Evolutionary conservation across 2,113 vertebrate genomes (phyloP), one percentile per base, ranked within the genome.

Genomic region (Malaclemys terrapin): DNA sequence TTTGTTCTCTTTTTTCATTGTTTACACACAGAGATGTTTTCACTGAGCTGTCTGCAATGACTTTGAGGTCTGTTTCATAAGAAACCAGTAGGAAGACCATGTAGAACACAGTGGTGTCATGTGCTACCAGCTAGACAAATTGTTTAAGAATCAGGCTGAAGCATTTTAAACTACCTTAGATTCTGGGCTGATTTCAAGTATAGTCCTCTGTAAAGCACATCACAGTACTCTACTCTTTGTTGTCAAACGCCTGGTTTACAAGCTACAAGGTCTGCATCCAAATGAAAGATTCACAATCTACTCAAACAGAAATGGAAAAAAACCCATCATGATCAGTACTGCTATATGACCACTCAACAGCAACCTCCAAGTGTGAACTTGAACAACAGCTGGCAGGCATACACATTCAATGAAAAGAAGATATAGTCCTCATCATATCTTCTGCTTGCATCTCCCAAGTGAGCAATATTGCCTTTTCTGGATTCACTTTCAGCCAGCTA

Each of bases 401-500:
- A 89, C 94, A 56, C 90, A 93, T 85, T 52, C 90, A 47, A 0
- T 16, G 31, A 65, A 65, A 80, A 91, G 95, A 97, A 93, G 93
- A n/a, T 92, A 92, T 42, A 93, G 89, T 90, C 62, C 76, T 90
- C 89, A 57, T 42, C n/a, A 0, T 79, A 91, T 93, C 91, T 87
- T 80, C 80, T 84, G 89, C 13, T 96, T 93, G 93, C 95, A 95
- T 96, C 94, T 97, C 91, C 94, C 95, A 84, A 31, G 89, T 56
- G 88, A 52, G 90, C 84, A 94, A 92, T 91, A 90, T 93, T 96
- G 95, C 91, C 56, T 94, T 31, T 91, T 84, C 78, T 57, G 87
- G 91, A 90, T 89, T 94, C 95, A 96, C 95, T 90, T 82, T 54
- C 92, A 57, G 54, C 19, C 20, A 42, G 69, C 4, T 24, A 75